These are phyloP conservation scores for Platichthys stellatus DNA, from an alignment of 2,113 vertebrate genomes.

Conservation along the genomic window DNA sequence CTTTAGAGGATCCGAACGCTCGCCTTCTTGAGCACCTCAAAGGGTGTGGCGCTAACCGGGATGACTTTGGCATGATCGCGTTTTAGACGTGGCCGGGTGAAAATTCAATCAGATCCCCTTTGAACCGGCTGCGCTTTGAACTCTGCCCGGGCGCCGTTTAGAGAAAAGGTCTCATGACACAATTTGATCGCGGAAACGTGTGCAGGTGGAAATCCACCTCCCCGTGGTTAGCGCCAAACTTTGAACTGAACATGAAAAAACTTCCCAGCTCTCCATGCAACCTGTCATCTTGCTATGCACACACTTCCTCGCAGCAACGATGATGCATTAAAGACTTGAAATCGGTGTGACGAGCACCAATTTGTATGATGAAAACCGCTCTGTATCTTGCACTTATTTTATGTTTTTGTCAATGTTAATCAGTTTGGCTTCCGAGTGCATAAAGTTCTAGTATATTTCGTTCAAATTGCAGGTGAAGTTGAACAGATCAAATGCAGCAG, in stretches of 20 bases:
- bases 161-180: conserved; percentile 71
- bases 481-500: conserved; percentile 15
- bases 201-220: conserved; percentile 69
- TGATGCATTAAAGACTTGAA: conserved; percentile 67
- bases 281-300: conserved; percentile 60
- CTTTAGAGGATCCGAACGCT: conserved; percentile 63
- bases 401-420: conserved; percentile 49
- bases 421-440: conserved; percentile 33
- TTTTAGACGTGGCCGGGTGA: conserved; percentile 65
- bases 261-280: conserved; percentile 56
- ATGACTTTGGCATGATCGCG: conserved; percentile 70
- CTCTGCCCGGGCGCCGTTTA: conserved; percentile 69
- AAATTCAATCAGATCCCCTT: conserved; percentile 76
- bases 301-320: conserved; percentile 49
- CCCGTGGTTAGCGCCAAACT: conserved; percentile 68
- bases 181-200: conserved; percentile 65
- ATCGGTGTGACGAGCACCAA: conserved; percentile 58
- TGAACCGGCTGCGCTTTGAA: conserved; percentile 75
- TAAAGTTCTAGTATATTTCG: conserved; percentile 11
- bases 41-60: conserved; percentile 66
- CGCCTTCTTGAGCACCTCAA: conserved; percentile 60
- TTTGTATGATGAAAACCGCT: conserved; percentile 63
- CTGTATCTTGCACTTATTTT: conserved; percentile 48
- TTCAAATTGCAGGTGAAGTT: conserved; percentile 26
- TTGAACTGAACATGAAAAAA: conserved; percentile 76